Evolutionary conservation across 2,113 vertebrate genomes (phyloP), one percentile per base, ranked within the genome.

Genomic region (Thunnus maccoyii): DNA sequence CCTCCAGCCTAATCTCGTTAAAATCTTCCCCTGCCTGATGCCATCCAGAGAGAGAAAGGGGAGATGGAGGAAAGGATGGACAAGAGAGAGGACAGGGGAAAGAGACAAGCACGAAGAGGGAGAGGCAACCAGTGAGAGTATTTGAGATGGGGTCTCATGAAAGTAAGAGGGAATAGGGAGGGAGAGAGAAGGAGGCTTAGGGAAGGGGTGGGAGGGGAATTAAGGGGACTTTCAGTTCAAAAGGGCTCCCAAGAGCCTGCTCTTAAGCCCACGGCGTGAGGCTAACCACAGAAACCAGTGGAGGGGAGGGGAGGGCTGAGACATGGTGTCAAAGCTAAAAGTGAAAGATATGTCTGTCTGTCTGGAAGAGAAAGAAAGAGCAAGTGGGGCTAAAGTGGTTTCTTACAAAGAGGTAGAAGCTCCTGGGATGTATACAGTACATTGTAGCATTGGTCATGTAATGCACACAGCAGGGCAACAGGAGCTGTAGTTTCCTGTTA

Each of bases 1-100:
- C 71, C 75, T 92, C 90, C 90, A 90, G 87, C 75, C 51, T 93
- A 92, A 94, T 92, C 92, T 93, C 58, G 89, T 94, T 93, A 92
- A 94, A 93, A 89, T 88, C 87, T 84, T 71, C 89, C 86, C 73
- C 78, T 54, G 82, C 20, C 83, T 88, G 86, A 87, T 87, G 76
- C 88, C 91, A 79, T 89, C 84, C 84, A 88, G 76, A 75, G 65
- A 77, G 75, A 63, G 50, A 56, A 13, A 51, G 51, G 64, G 25
- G 76, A 66, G 78, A 67, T 32, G 56, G 50, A 75, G 75, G 64
- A 79, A 70, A 72, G 58, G 63, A 67, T 72, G 18, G 79, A 78
- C 13, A 67, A 32, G 50, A 56, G 54, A 72, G 54, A 54, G 70
- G 57, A 6, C 3, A 55, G 32, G 36, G 41, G 47, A 56, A 76